Conservation (phyloP, 1,140 invertebrate genomes). For the Cyclina sinensis region DNA sequence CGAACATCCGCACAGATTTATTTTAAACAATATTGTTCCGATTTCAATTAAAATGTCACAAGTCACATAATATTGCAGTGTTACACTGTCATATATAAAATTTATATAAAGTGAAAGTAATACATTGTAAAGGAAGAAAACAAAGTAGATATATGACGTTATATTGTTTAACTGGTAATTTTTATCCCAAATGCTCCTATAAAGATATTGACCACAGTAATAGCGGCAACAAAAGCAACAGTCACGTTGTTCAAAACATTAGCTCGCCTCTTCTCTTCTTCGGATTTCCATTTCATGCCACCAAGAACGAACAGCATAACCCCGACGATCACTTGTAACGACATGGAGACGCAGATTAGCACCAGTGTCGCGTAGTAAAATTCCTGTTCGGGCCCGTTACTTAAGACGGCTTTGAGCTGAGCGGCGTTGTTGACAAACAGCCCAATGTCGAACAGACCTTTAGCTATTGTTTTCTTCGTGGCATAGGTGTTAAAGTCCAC, state of each 20-base stretch:
- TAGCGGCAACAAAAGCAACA: constrained; percentile 41
- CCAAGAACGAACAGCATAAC: constrained; percentile 64
- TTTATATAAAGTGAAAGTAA: no score
- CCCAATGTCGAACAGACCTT: constrained; percentile 71
- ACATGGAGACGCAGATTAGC: constrained; percentile 40
- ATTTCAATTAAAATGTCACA: no score
- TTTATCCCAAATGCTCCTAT: constrained; percentile 64
- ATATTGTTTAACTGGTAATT: neutral
- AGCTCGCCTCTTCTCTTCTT: constrained; percentile 27
- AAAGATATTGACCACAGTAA: constrained; percentile 63
- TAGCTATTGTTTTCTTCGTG: constrained; percentile 54
- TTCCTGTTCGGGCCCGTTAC: neutral
- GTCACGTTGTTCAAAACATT: constrained; percentile 56
- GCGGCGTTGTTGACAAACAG: constrained; percentile 68
- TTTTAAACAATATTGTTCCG: no score
- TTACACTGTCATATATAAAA: no score
- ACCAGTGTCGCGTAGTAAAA: constrained; percentile 15
- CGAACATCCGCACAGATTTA: no score
- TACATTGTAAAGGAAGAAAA: no score
- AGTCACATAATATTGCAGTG: no score
- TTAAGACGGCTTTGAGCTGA: constrained; percentile 58
- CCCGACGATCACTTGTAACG: constrained; percentile 36
- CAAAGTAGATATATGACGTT: no score
- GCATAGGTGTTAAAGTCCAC: constrained; percentile 32
- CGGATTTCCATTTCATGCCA: constrained; percentile 24